These are phyloP conservation scores for Halictus ligatus DNA, from an alignment of 2,888 invertebrate species.

Conservation along the genomic window DNA sequence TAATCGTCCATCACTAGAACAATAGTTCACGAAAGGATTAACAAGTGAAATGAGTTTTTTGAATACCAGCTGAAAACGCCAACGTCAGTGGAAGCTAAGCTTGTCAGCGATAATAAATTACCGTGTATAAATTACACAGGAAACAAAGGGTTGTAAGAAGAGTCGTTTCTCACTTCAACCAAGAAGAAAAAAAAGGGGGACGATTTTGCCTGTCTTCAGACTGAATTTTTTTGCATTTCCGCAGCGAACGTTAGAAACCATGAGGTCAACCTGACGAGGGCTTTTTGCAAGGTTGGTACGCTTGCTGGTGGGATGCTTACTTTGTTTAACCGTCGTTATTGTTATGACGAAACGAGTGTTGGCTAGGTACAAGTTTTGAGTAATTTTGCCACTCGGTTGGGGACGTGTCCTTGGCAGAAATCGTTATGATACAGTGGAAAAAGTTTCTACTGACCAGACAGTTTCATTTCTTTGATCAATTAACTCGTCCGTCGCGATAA, in stretches of 20 bases:
- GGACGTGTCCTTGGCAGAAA: not conserved
- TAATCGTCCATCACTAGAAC: not conserved
- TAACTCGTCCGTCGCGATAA: not conserved
- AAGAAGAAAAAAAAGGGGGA: not conserved
- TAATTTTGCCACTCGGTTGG: not conserved
- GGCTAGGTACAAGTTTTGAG: not conserved
- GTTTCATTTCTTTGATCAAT: not conserved
- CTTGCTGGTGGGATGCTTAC: not conserved
- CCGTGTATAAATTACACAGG: not conserved
- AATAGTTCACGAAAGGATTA: not conserved
- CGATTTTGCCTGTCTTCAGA: not conserved
- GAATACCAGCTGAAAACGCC: not conserved
- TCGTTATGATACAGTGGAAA: not conserved
- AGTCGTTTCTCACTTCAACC: not conserved
- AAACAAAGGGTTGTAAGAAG: not conserved
- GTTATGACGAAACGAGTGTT: not conserved
- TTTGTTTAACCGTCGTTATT: conserved; percentile 18
- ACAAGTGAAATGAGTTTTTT: not conserved
- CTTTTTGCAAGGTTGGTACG: conserved; percentile 4
- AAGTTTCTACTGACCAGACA: not conserved
- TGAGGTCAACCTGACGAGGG: conserved; percentile 5
- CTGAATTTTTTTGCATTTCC: conserved; percentile 21
- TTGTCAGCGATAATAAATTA: not conserved
- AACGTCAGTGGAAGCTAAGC: not conserved
- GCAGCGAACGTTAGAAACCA: not conserved